A percentile compares a stretch with the other conserved stretches of the same genome.
phyloP scores from a whole-genome alignment of 2,797 vertebrate genomes.

The Sebastes hubbsi region DNA sequence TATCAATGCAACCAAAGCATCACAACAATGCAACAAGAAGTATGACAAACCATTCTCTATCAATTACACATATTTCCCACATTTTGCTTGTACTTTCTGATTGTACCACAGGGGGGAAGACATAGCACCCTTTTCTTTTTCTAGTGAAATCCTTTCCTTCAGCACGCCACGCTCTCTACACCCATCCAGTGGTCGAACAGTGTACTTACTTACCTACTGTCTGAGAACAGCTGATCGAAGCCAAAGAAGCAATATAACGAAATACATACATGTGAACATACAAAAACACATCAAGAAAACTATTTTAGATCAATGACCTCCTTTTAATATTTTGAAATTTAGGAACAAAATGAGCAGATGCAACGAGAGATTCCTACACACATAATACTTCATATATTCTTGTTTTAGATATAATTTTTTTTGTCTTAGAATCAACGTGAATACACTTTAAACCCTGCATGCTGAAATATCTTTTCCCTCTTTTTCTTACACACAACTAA shows the following conservation, averaged over 20 bases:
- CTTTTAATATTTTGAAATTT: background rate
- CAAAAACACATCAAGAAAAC: background rate
- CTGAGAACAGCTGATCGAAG: background rate
- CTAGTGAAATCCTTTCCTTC: background rate
- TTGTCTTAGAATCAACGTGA: background rate
- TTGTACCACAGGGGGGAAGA: constrained; percentile 61
- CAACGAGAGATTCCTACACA: background rate
- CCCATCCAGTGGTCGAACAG: constrained; percentile 52
- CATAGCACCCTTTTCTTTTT: constrained; percentile 8
- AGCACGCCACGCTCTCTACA: background rate
- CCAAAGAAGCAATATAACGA: background rate
- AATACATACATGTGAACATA: background rate
- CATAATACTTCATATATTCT: background rate
- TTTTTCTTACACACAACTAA: background rate
- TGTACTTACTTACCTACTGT: background rate
- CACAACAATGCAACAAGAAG: constrained; percentile 26
- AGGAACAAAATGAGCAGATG: background rate
- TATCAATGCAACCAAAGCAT: constrained; percentile 24
- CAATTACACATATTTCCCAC: background rate
- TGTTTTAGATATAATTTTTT: background rate
- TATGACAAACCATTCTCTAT: background rate
- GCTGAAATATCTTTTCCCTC: background rate
- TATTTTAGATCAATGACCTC: background rate
- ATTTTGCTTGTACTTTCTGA: background rate
- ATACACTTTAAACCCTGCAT: background rate